Base-by-base conservation (phyloP, 2,797 vertebrate genomes). In the Tokudaia tokunoshimensis region DNA sequence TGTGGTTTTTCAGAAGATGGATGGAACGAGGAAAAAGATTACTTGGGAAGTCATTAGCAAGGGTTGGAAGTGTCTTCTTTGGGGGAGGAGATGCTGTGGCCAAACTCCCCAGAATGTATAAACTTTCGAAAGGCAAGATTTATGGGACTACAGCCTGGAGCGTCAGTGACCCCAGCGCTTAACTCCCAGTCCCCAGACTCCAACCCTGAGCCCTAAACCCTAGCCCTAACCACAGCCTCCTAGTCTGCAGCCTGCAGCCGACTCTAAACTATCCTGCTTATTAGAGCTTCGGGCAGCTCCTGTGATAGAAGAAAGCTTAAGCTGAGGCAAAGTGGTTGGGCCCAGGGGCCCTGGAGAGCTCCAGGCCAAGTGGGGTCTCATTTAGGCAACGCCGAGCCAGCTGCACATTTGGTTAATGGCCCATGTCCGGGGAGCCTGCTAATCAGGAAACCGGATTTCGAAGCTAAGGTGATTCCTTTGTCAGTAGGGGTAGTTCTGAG, bases 351-450 rank as follows among this genome's bases (percentile, higher is more conserved):
- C 89, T 63, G 79, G 85, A 55, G 94, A 91, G 75, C 80, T 92
- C 37, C 22, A 81, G 96, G 96, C 76, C 94, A 96, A 98, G 95
- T 97, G 94, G 93, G 95, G 94, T 98, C 96, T 97, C 95, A 88
- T 98, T 98, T 94, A 97, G 95, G 61, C 26, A 2, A 83, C 2
- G 67, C 88, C n/a, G 74, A 96, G 67, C 84, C 95, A 92, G 96
- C 83, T 93, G 95, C 90, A 57, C 83, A 70, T 89, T 70, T 96
- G 81, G 86, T 37, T 96, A 96, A 96, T 97, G 59, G 44, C 57
- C 67, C 5, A 86, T 37, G 0, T 95, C 92, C 50, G 59, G 95
- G 97, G 97, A 98, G 81, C 72, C 41, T 17, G 31, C 88, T 95
- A 93, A 96, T 94, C 82, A 96, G 92, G 50, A 96, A 95, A 81